Evolutionary conservation across 2,888 invertebrate genomes (phyloP), one percentile per base, ranked within the genome.

Genomic region (Ctena decussata): DNA sequence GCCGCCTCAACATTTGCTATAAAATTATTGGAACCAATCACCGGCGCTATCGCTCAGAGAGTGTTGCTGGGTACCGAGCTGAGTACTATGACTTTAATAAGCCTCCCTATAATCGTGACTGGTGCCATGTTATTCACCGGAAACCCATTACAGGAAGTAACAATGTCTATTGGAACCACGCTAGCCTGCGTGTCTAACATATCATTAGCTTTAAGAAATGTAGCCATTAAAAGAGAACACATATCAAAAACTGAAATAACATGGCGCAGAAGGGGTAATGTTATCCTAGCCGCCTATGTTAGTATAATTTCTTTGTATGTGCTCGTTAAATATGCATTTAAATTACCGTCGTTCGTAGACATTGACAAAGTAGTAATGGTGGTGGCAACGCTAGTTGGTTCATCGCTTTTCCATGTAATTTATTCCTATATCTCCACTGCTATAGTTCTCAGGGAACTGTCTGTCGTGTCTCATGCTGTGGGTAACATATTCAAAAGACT

Each of bases 1-100:
- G 88, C 91, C 0, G 86, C 89, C 12, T 90, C 90, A 18, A 90
- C 91, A 37, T 82, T 91, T 76, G 90, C 91, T 37, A 80, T 91
- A 49, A 91, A 91, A 80, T 69, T 91, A 53, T 79, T 89, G 81
- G 91, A 91, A 57, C 91, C 91, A 46, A 77, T 89, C 44, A 88
- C 87, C 2, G 86, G 87, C 6, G 89, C 91, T 0, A 12, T 89
- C 18, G 72, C 85, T 24, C 88, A 90, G 65, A 79, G 53, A 5
- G 0, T 86, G 49, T 21, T 89, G 39, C 70, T 86, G 15, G 86
- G 84, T 5, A 78, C 73, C 11, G 30, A 82, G 27, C 24, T 91
- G 41, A 75, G 79, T 8, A 60, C 44, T 18, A n/a, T 73, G 24
- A 53, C 85, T 3, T 37, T 74, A 18, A 11, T 82, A 8, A 90